Conservation (phyloP, 2,797 vertebrate species). For the Lepilemur septentrionalis region DNA sequence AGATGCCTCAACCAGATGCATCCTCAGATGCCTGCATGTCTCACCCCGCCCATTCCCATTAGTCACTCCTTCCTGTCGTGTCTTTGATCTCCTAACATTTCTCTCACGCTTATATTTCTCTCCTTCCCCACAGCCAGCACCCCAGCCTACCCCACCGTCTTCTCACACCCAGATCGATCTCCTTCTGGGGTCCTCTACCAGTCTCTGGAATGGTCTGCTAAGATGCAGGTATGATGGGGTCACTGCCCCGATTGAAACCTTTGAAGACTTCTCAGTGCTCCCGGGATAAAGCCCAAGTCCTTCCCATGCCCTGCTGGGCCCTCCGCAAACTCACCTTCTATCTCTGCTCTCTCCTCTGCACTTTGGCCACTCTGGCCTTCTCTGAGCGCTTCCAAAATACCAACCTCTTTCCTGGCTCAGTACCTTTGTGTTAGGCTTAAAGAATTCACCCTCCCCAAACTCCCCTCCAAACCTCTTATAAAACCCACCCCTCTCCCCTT, state of each 20-base stretch:
- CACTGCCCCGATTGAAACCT: neutral
- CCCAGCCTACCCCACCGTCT: neutral
- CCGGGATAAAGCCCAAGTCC: neutral
- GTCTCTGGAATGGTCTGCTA: neutral
- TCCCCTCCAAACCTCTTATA: no score
- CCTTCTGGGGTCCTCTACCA: neutral
- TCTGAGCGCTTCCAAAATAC: neutral
- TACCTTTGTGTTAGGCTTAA: neutral
- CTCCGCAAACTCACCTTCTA: neutral
- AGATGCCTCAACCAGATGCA: no score
- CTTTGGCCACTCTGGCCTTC: neutral
- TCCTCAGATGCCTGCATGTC: no score
- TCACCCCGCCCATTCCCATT: accelerated
- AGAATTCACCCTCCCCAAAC: no score
- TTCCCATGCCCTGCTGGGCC: neutral
- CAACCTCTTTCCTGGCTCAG: neutral
- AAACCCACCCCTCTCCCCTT: no score
- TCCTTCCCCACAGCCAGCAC: neutral
- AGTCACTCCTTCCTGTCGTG: neutral
- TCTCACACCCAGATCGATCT: neutral
- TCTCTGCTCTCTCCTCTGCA: neutral
- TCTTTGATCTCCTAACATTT: neutral
- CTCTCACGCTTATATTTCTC: neutral
- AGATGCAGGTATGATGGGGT: neutral
- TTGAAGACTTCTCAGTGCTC: neutral